Percentiles rank a stretch among this genome's conserved stretches.
phyloP scores from a whole-genome alignment of 2,113 vertebrate species.

The Anarrhichthys ocellatus region DNA sequence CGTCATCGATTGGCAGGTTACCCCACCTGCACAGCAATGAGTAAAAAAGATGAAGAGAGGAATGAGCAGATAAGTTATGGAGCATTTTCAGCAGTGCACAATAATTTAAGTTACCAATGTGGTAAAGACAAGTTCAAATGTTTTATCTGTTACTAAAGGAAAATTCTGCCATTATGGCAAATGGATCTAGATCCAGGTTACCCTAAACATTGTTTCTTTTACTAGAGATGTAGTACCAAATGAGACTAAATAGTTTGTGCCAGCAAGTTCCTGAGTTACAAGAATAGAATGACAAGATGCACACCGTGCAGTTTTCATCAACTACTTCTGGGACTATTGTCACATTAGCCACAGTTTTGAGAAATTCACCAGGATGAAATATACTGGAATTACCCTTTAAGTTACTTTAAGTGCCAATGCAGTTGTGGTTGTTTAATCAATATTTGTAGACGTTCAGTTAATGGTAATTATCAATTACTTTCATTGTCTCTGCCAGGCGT shows the following conservation, averaged over 20 bases:
- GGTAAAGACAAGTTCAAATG: background rate
- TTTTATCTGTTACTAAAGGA: background rate
- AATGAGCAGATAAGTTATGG: background rate
- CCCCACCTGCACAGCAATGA: slow-evolving; percentile 84
- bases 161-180: background rate
- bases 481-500: background rate
- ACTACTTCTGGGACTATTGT: background rate
- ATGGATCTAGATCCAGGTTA: background rate
- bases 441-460: too few relatives aligned
- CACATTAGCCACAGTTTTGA: background rate
- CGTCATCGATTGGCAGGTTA: slow-evolving; percentile 88
- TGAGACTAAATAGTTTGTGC: background rate
- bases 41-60: background rate
- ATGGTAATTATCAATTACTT: background rate
- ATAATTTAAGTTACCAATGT: background rate
- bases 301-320: background rate
- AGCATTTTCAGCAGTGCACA: background rate
- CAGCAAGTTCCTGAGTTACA: background rate
- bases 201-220: background rate
- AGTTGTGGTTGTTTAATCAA: too few relatives aligned
- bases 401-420: background rate
- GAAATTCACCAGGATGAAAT: background rate
- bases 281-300: background rate
- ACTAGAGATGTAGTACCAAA: background rate
- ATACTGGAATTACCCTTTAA: background rate